Evolutionary conservation across 2,113 vertebrate species (phyloP), one percentile per base, ranked within the genome.

Genomic region (Sebastes schlegelii): DNA sequence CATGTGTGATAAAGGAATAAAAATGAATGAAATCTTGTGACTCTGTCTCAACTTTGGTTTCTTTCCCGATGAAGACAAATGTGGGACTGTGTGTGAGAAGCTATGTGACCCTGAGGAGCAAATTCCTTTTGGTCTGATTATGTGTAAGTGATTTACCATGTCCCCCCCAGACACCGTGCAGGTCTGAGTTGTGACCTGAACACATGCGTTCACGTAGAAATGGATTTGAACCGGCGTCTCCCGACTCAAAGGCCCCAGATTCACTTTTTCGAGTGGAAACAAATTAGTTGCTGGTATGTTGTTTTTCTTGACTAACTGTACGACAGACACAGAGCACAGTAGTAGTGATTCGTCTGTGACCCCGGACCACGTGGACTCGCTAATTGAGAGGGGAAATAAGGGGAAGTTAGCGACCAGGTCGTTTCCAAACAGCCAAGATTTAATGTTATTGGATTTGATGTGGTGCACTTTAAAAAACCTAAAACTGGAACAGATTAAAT

Each of bases 251-350:
- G 81, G 42, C 75, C 23, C 54, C 66, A 55, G 26, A 34, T 91
- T 92, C 85, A 91, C 67, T 84, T 63, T 85, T 79, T 67, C 2
- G 0, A 16, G 65, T 73, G 80, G 60, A 79, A 80, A 84, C 84
- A 49, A 77, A 89, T 86, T 82, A 89, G 13, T 48, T 16, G 67
- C 74, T 90, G 85, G 82, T 89, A 92, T 91, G 85, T 86, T 89
- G 88, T 91, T 91, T 86, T 86, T 49, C 71, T 64, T 54, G 63
- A 40, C 52, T 23, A 67, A 40, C 80, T 73, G 76, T 49, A 46
- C 16, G 55, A 34, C 42, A 4, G 74, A 79, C 61, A n/a, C 72
- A 2, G 54, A 43, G 49, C n/a, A 17, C 4, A 26, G 74, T 11
- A 16, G 60, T 46, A 16, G 60, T 46, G 58, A 23, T 69, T 23